phyloP scores from a whole-genome alignment of 2,113 vertebrate species.

The Cephalopterus ornatus region DNA sequence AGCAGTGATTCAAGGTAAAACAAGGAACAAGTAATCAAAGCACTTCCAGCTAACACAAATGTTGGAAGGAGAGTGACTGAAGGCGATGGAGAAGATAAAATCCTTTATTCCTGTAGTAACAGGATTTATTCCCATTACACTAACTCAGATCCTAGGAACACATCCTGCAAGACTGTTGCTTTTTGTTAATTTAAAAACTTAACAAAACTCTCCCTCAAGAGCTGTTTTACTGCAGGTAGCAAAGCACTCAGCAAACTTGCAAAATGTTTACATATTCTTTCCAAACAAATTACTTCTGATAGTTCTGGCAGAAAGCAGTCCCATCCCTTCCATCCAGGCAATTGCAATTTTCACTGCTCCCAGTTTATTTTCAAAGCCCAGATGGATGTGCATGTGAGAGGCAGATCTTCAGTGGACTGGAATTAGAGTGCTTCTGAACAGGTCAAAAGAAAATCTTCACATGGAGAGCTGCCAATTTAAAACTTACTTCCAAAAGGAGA shows the following conservation, averaged over 20 bases:
- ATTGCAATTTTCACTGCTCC: background rate
- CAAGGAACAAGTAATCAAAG: background rate
- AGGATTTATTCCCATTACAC: background rate
- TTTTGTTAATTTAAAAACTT: background rate
- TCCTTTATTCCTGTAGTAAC: background rate
- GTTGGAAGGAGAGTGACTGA: background rate
- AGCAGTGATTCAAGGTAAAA: background rate
- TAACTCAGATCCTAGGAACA: background rate
- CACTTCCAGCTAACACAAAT: background rate
- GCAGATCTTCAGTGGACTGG: accelerated
- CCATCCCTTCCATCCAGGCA: background rate
- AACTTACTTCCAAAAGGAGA: background rate
- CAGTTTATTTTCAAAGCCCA: background rate
- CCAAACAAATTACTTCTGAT: background rate
- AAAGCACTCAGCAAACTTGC: background rate
- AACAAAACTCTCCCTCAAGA: background rate
- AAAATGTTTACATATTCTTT: background rate
- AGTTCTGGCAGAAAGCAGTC: background rate
- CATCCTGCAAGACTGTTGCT: background rate
- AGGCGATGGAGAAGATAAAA: background rate
- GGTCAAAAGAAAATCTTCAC: background rate
- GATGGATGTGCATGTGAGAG: background rate
- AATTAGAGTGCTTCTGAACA: background rate
- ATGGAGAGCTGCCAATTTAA: background rate
- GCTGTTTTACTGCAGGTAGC: background rate